Evolutionary conservation across 2,888 invertebrate species (phyloP).

Genomic region (Metallyticus violacea): DNA sequence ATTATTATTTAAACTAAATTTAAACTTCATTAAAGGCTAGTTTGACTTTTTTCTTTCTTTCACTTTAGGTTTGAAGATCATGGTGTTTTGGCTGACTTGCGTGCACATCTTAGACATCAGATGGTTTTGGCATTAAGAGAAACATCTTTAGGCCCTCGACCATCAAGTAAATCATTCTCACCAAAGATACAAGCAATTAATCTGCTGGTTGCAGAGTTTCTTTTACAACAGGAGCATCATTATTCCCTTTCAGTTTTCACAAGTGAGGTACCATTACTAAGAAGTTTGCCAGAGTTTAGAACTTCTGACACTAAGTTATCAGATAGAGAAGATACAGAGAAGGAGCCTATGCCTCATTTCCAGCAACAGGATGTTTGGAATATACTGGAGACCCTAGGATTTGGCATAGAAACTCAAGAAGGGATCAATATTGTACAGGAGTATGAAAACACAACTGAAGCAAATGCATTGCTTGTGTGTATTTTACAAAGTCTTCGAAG

Average conservation of each 20-base stretch:
- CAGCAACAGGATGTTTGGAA: constrained; percentile 51
- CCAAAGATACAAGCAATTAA: constrained; percentile 58
- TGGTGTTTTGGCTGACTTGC: constrained; percentile 57
- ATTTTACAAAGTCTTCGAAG: constrained; percentile 32
- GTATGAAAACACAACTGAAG: constrained; percentile 33
- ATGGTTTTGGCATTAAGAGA: constrained; percentile 56
- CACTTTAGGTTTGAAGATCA: constrained; percentile 53
- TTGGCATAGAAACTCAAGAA: constrained; percentile 35
- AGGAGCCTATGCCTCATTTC: constrained; percentile 44
- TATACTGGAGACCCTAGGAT: constrained; percentile 46
- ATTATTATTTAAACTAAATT: too few species aligned
- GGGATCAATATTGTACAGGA: constrained; percentile 34
- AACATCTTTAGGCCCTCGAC: constrained; percentile 47
- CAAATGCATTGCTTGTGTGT: constrained; percentile 38
- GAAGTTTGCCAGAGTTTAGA: constrained; percentile 52
- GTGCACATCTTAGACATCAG: constrained; percentile 58
- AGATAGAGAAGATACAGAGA: constrained; percentile 25
- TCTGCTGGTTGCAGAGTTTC: constrained; percentile 59
- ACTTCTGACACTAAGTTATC: constrained; percentile 23
- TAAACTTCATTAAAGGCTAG: background rate
- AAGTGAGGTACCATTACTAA: constrained; percentile 57
- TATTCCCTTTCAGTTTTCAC: constrained; percentile 60
- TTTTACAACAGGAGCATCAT: constrained; percentile 55
- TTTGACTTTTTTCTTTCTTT: background rate
- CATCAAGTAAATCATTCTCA: constrained; percentile 46